Percentiles rank a stretch among this genome's conserved stretches.
phyloP scores from a whole-genome alignment of 2,888 invertebrate species.

The Drosophila leonis region DNA sequence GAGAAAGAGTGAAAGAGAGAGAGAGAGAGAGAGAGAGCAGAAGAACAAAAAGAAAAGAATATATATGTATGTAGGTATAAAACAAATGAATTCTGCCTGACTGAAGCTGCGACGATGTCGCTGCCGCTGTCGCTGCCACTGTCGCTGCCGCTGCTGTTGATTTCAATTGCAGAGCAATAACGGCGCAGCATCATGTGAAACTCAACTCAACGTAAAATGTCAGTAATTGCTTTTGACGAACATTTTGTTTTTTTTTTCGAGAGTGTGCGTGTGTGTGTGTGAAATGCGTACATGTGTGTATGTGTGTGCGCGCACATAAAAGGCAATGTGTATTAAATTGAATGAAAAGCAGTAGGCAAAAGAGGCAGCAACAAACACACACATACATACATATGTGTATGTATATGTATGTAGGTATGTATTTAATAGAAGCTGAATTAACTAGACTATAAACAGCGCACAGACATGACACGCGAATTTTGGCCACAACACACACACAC shows the following conservation, averaged over 20 bases:
- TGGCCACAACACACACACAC: slow-evolving; percentile 28
- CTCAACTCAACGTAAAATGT: slow-evolving; percentile 71
- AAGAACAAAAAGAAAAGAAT: slow-evolving; percentile 62
- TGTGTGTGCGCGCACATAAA: slow-evolving; percentile 48
- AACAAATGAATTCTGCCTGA: slow-evolving; percentile 57
- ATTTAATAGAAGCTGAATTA: slow-evolving; percentile 51
- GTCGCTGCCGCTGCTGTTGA: slow-evolving; percentile 45
- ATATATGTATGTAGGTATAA: slow-evolving; percentile 21
- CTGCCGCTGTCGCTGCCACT: slow-evolving; percentile 5
- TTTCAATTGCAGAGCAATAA: slow-evolving; percentile 79
- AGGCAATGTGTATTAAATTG: slow-evolving; percentile 74
- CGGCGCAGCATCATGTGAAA: slow-evolving; percentile 55
- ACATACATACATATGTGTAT: background rate
- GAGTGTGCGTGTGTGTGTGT: slow-evolving; percentile 19
- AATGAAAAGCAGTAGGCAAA: slow-evolving; percentile 71
- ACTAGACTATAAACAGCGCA: slow-evolving; percentile 47
- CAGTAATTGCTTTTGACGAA: slow-evolving; percentile 76
- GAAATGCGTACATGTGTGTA: slow-evolving; percentile 21
- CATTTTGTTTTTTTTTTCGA: slow-evolving; percentile 32
- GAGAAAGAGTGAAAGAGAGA: slow-evolving; percentile 1
- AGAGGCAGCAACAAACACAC: slow-evolving; percentile 22
- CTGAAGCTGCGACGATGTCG: slow-evolving; percentile 28
- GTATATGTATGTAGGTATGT: background rate
- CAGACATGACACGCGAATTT: slow-evolving; percentile 46
- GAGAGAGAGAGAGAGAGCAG: slow-evolving; percentile 32